Conservation (phyloP, 1,140 invertebrate species). For the Wasmannia auropunctata region DNA sequence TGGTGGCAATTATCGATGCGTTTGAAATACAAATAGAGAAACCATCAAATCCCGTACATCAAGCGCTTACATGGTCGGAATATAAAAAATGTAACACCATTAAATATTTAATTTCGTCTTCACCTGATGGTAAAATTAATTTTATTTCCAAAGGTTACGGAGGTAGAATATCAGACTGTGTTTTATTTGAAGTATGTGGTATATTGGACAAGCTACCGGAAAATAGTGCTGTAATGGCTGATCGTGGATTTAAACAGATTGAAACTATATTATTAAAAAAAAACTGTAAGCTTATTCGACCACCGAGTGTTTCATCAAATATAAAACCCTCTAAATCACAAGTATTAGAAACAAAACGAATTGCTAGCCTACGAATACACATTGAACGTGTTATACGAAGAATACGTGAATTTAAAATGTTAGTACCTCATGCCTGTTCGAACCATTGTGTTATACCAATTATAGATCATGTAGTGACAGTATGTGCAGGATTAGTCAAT, state of each 20-base stretch:
- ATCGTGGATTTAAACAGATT: neutral
- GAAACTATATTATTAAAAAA: neutral
- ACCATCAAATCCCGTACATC: neutral
- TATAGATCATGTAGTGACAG: neutral
- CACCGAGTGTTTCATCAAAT: neutral
- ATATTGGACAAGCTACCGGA: neutral
- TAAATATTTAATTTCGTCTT: neutral
- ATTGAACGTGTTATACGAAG: neutral
- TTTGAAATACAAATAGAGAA: neutral
- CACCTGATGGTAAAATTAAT: neutral
- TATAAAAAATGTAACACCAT: neutral
- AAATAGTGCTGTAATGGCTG: neutral
- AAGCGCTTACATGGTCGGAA: neutral
- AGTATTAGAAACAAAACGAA: neutral
- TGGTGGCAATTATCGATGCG: neutral
- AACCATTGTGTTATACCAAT: neutral
- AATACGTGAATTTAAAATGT: neutral
- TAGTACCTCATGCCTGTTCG: neutral
- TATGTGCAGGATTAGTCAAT: neutral
- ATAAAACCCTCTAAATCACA: neutral
- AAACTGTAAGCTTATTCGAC: neutral
- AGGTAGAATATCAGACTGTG: neutral
- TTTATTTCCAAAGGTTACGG: neutral
- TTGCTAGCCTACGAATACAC: neutral
- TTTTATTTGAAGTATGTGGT: neutral